phyloP scores from a whole-genome alignment of 2,113 vertebrate species.

The Calyptommatus sinebrachiatus region DNA sequence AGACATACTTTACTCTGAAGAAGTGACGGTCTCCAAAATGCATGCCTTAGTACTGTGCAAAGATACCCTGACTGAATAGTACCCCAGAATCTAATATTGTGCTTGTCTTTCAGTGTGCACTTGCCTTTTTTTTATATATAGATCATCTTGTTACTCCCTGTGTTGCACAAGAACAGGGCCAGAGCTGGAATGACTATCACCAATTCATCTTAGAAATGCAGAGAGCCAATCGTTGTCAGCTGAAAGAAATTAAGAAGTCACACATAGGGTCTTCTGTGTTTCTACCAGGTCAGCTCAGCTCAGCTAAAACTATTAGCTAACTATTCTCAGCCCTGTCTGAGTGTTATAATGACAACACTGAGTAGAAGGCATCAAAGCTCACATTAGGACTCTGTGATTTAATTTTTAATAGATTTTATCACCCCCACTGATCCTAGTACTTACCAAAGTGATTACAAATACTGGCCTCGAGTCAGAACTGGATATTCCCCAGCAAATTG shows the following conservation, averaged over 20 bases:
- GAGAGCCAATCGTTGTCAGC: background rate
- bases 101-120: background rate
- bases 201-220: background rate
- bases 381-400: too few species aligned
- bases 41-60: too few species aligned
- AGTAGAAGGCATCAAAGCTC: background rate
- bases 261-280: background rate
- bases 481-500: background rate
- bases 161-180: background rate
- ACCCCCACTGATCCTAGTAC: constrained; percentile 22
- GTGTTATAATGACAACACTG: background rate
- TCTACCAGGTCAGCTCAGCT: constrained; percentile 34
- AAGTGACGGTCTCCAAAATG: too few species aligned
- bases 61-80: too few species aligned
- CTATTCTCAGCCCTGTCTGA: background rate
- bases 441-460: constrained; percentile 39
- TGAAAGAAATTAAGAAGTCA: constrained; percentile 28
- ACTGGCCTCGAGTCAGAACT: rapidly evolving
- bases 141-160: rapidly evolving
- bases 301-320: background rate
- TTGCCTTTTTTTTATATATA: background rate
- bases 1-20: too few species aligned
- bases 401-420: constrained; percentile 43
- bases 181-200: background rate
- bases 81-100: background rate